Evolutionary conservation across 2,888 invertebrate species (phyloP), one percentile per base, ranked within the genome.

Genomic region (Monoplex corrugatus): DNA sequence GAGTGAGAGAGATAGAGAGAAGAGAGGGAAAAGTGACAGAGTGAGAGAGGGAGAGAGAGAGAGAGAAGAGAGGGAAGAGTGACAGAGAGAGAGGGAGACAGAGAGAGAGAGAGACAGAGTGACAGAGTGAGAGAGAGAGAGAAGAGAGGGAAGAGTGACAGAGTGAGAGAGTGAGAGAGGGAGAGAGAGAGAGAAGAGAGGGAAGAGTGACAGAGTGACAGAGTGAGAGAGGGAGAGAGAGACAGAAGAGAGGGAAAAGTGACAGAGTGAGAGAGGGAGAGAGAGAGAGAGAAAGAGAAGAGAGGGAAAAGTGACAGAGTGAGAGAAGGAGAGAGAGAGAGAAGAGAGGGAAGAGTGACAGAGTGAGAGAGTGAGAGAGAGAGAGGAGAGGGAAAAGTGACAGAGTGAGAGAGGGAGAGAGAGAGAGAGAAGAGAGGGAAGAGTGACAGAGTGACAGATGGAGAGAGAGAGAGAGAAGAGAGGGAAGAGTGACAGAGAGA

Each of bases 181-280:
- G 63, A 85, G 43, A 43, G 10, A 80, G 80, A 80, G n/a, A 72
- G n/a, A 72, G n/a, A 32, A n/a, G n/a, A n/a, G n/a, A n/a, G n/a
- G n/a, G n/a, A 13, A n/a, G n/a, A n/a, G n/a, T n/a, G n/a, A n/a
- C n/a, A 68, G 28, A 35, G 32, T 6, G 68, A 72, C 28, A 72
- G 68, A 72, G 2, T 23, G 57, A 28, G 28, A 57, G 28, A 50
- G 57, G 28, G 57, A 57, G 57, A 57, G 57, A 57, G 50, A 50
- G 50, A 50, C 10, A 50, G 50, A 16, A 16, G 50, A 16, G 50
- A 13, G 50, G 50, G 50, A 50, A 45, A 0, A 86, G 28, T 0
- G n/a, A 0, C 68, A 68, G n/a, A 5, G 68, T 2, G 10, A 28
- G 5, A 68, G 68, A 68, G 68, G 32, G 32, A 23, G 45, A 85